Base-by-base conservation (phyloP, 2,113 vertebrate genomes). In the Cichladusa arquata region DNA sequence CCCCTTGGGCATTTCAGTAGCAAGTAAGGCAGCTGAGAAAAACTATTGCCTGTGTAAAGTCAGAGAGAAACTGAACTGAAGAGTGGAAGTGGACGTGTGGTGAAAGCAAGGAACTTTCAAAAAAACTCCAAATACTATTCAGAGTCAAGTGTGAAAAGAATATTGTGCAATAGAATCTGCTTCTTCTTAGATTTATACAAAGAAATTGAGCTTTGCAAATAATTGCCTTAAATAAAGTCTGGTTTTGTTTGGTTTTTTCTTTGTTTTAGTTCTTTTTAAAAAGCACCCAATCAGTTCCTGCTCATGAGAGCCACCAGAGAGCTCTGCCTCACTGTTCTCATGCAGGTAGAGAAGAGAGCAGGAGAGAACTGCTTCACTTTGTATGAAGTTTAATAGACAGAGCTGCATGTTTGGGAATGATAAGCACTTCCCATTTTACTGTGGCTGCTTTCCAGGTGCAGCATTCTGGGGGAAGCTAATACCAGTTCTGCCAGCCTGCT, bases 231-330 rank as follows among this genome's bases (percentile, higher is more conserved):
- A 72, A 88, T 36, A 56, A 42, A 79, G 22, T 25, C 17, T 67
- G 24, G 1, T 6, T 31, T 42, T 34, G 6, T 50, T n/a, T 20
- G 22, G 12, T 76, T 60, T 48, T 26, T 29, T 18, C 36, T 50
- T 51, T 36, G 9, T 17, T 20, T 11, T 51, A 51, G 8, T 11
- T 14, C 40, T 47, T 18, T 8, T 69, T 44, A 44, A 53, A 64
- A 60, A 28, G 2, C 23, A 14, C 1, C 23, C 23, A 26, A 22
- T 54, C 38, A 28, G 60, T 50, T 83, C 60, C 86, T 94, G 53
- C 92, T 93, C 74, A 4, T 48, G 24, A 38, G 29, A 92, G 58
- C 93, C 93, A 91, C 88, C 93, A 95, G 93, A 80, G 93, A 90
- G 88, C 90, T 94, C 95, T 95, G 67, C 86, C 67, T 94, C 80